These are phyloP conservation scores for Cephalotes varians DNA, from an alignment of 2,888 invertebrate species.

Conservation along the genomic window DNA sequence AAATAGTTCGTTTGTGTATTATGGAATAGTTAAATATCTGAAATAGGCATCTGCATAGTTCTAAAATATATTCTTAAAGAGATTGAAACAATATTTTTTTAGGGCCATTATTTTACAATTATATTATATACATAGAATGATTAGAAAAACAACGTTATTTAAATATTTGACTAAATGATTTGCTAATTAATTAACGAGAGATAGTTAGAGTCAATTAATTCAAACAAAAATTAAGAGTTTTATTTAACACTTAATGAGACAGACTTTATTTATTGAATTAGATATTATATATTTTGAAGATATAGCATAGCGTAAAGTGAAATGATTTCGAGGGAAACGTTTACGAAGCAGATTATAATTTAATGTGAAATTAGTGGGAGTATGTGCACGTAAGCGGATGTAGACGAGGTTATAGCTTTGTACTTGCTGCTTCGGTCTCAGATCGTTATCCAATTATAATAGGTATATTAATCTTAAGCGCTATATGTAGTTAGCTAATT, in stretches of 20 bases:
- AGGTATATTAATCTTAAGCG: slow-evolving; percentile 44
- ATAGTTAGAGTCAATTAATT: not conserved
- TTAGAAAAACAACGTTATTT: not conserved
- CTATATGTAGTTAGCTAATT: slow-evolving; percentile 34
- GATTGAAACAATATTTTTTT: not conserved
- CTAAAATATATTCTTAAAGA: not conserved
- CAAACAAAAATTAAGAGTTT: not conserved
- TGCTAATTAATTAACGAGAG: not conserved
- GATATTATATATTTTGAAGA: slow-evolving; percentile 8
- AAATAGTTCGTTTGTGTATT: not conserved
- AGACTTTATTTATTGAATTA: not conserved
- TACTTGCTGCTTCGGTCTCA: slow-evolving; percentile 52
- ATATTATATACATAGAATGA: not conserved
- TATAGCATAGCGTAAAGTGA: slow-evolving; percentile 6
- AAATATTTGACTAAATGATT: not conserved
- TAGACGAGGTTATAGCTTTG: slow-evolving; percentile 55
- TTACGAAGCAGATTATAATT: slow-evolving; percentile 50
- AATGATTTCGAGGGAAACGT: slow-evolving; percentile 37
- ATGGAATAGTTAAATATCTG: not conserved
- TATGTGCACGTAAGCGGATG: slow-evolving; percentile 64
- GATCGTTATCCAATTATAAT: slow-evolving; percentile 62
- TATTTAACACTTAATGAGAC: not conserved
- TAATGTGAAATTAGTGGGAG: slow-evolving; percentile 77
- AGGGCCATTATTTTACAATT: not conserved
- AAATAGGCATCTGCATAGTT: not conserved